Conservation (phyloP, 2,888 invertebrate species). For the Pyrochroa serraticornis region DNA sequence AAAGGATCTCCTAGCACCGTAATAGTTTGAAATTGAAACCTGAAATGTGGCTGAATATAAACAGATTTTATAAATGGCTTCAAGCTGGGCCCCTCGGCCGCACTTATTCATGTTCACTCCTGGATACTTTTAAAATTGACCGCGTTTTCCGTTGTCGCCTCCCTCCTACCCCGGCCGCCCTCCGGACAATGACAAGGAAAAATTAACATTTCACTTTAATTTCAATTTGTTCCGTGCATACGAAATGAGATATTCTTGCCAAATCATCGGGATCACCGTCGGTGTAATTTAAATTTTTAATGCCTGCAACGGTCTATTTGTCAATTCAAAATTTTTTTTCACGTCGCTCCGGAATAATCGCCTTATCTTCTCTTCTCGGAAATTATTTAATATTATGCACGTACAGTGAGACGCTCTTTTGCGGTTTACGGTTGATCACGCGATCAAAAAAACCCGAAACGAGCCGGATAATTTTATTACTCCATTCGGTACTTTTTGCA, state of each 20-base stretch:
- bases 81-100: constrained; percentile 26
- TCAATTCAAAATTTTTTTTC: neutral
- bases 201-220: constrained; percentile 37
- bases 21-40: constrained; percentile 27
- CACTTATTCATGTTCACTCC: constrained; percentile 29
- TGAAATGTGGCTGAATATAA: constrained; percentile 15
- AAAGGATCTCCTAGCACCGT: constrained; percentile 13
- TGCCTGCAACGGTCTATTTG: constrained; percentile 4
- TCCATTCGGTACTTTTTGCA: neutral
- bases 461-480: neutral
- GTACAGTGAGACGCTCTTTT: neutral
- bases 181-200: constrained; percentile 33
- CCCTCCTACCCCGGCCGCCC: constrained; percentile 5
- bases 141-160: constrained; percentile 19
- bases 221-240: constrained; percentile 38
- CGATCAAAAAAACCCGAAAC: constrained; percentile 2
- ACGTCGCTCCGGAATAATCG: too few species aligned
- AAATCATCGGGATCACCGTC: constrained; percentile 30
- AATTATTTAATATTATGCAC: constrained; percentile 1
- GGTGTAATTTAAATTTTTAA: constrained; percentile 23
- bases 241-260: constrained; percentile 32
- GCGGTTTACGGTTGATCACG: constrained; percentile 1
- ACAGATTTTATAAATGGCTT: constrained; percentile 26
- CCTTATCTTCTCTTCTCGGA: neutral
- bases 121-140: constrained; percentile 28